These are phyloP conservation scores for Phylloscopus whistleri DNA, from an alignment of 2,113 vertebrate genomes.

Conservation along the genomic window DNA sequence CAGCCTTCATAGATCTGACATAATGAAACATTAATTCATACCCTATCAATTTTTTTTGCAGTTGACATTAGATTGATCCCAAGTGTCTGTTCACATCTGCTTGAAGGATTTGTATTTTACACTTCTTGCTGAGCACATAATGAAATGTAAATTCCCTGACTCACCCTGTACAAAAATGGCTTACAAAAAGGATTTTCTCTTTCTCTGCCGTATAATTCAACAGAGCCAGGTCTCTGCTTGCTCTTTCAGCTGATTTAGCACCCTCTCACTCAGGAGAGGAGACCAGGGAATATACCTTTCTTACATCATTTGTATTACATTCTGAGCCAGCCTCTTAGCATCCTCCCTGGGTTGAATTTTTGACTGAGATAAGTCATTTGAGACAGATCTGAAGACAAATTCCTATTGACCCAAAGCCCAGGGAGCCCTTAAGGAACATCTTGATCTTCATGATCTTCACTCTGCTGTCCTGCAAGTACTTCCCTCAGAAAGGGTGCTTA, in stretches of 20 bases:
- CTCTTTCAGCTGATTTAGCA: slow-evolving; percentile 10
- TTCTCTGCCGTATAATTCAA: not conserved
- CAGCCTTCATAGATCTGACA: not conserved
- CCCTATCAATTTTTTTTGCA: not conserved
- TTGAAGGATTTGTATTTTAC: not conserved
- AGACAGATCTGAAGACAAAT: not conserved
- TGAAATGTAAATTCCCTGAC: not conserved
- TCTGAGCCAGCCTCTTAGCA: not conserved
- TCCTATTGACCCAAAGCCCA: not conserved
- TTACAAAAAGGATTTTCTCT: not conserved
- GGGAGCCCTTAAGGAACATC: not conserved
- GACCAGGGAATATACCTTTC: not conserved
- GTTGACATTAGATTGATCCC: not conserved
- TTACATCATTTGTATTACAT: not conserved
- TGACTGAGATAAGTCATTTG: not conserved
- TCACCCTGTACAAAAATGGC: not conserved
- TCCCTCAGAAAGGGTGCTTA: not conserved
- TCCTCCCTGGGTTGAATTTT: not conserved
- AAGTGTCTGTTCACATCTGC: not conserved
- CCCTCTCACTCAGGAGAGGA: not conserved
- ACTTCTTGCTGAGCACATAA: not conserved
- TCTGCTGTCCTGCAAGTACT: not conserved
- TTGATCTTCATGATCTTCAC: not conserved
- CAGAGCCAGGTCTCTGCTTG: not conserved
- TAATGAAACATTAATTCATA: not conserved